Conservation (phyloP, 2,113 vertebrate genomes). For the Nerophis lumbriciformis region DNA sequence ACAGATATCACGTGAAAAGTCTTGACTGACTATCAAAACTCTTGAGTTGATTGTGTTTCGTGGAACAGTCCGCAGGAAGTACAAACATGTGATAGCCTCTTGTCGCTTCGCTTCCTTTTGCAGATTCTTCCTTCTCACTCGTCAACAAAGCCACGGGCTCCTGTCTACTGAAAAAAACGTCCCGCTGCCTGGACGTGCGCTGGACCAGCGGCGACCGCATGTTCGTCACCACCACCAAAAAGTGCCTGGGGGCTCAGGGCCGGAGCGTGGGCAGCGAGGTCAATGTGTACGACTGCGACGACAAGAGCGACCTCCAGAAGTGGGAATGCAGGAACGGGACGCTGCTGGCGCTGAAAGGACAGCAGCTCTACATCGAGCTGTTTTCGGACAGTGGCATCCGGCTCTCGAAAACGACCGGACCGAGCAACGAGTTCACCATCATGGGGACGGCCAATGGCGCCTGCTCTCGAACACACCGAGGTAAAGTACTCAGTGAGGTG, state of each 20-base stretch:
- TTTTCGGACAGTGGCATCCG: slow-evolving; percentile 68
- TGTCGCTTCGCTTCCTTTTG: background rate
- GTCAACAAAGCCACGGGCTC: slow-evolving; percentile 42
- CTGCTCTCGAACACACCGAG: slow-evolving; percentile 84
- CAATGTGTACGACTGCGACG: slow-evolving; percentile 77
- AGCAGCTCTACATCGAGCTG: slow-evolving; percentile 77
- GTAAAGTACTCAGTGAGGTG: slow-evolving; percentile 58
- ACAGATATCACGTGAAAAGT: no score
- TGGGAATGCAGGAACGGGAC: slow-evolving; percentile 89
- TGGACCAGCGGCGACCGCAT: slow-evolving; percentile 82
- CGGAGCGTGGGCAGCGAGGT: slow-evolving; percentile 75
- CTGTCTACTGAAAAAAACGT: slow-evolving; percentile 32
- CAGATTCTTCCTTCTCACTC: slow-evolving; percentile 50
- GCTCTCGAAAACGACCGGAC: slow-evolving; percentile 75
- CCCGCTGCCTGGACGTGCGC: slow-evolving; percentile 59
- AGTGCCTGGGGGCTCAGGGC: slow-evolving; percentile 81
- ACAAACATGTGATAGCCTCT: background rate
- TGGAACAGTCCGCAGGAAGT: background rate
- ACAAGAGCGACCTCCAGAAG: slow-evolving; percentile 75
- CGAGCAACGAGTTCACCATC: slow-evolving; percentile 81
- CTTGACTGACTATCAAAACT: no score
- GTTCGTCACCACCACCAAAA: slow-evolving; percentile 65
- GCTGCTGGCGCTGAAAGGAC: slow-evolving; percentile 78
- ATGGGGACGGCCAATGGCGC: slow-evolving; percentile 78
- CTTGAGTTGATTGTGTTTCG: background rate